These are phyloP conservation scores for Agonopterix alstromeriana DNA, from an alignment of 2,888 invertebrate species.

Conservation along the genomic window DNA sequence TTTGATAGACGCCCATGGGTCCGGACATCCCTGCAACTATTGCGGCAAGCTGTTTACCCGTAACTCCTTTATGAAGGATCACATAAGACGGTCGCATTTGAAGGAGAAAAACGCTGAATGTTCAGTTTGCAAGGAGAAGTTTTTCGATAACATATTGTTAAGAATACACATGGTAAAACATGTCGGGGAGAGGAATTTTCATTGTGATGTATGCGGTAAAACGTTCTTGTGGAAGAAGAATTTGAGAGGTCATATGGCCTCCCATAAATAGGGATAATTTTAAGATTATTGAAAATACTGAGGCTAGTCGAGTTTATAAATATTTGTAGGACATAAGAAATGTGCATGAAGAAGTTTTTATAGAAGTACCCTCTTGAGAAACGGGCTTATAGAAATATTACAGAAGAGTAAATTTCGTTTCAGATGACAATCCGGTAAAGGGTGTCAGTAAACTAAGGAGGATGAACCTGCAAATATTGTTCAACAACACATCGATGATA, in stretches of 20 bases:
- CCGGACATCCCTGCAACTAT: conserved; percentile 30
- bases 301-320: too few relatives aligned
- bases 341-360: not conserved
- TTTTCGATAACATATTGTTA: conserved; percentile 33
- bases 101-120: conserved; percentile 40
- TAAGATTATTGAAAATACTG: too few relatives aligned
- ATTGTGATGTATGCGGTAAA: conserved; percentile 72
- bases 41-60: conserved; percentile 35
- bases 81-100: conserved; percentile 35
- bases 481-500: conserved; percentile 58
- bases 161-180: conserved; percentile 61
- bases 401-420: conserved; percentile 49
- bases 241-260: conserved; percentile 63
- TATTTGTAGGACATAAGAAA: not conserved
- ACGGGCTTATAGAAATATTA: conserved; percentile 15
- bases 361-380: not conserved
- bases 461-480: conserved; percentile 47
- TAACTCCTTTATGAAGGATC: conserved; percentile 33
- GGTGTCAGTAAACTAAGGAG: conserved; percentile 31
- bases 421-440: conserved; percentile 48
- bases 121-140: conserved; percentile 33
- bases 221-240: conserved; percentile 74
- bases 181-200: conserved; percentile 56
- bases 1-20: conserved; percentile 25
- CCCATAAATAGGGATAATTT: conserved; percentile 9